Conservation (phyloP, 1,140 invertebrate genomes). For the Euura lappo region DNA sequence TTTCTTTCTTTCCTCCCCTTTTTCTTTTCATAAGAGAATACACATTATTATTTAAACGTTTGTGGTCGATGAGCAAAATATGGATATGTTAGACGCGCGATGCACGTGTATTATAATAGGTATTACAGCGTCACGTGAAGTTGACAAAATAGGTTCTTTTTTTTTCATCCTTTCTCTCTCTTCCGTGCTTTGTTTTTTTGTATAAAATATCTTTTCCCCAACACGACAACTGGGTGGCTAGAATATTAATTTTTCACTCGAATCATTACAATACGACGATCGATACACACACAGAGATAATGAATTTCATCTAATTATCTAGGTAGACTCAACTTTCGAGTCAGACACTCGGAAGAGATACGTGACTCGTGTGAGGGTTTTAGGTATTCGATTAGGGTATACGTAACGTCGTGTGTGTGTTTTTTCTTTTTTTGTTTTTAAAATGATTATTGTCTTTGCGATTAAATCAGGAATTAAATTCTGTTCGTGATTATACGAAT, state of each 20-base stretch:
- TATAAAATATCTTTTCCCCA: slow-evolving; percentile 17
- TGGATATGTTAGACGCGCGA: slow-evolving; percentile 38
- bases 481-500: neutral
- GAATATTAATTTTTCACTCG: slow-evolving; percentile 7
- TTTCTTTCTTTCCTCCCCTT: no score
- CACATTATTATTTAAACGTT: slow-evolving; percentile 22
- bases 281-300: slow-evolving; percentile 29
- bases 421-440: no score
- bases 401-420: neutral
- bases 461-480: neutral
- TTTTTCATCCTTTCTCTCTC: slow-evolving; percentile 18
- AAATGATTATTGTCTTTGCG: neutral
- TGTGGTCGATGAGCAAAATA: slow-evolving; percentile 30
- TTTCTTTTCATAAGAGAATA: neutral
- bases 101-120: neutral
- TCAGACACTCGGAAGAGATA: neutral
- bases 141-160: neutral
- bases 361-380: no score
- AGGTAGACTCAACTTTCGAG: neutral
- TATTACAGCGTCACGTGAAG: slow-evolving; percentile 20
- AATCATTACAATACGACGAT: slow-evolving; percentile 7
- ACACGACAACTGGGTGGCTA: neutral
- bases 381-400: neutral
- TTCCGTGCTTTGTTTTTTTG: slow-evolving; percentile 8
- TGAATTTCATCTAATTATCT: slow-evolving; percentile 9